phyloP scores from a whole-genome alignment of 2,888 invertebrate species.

The Aporophyla lueneburgensis region DNA sequence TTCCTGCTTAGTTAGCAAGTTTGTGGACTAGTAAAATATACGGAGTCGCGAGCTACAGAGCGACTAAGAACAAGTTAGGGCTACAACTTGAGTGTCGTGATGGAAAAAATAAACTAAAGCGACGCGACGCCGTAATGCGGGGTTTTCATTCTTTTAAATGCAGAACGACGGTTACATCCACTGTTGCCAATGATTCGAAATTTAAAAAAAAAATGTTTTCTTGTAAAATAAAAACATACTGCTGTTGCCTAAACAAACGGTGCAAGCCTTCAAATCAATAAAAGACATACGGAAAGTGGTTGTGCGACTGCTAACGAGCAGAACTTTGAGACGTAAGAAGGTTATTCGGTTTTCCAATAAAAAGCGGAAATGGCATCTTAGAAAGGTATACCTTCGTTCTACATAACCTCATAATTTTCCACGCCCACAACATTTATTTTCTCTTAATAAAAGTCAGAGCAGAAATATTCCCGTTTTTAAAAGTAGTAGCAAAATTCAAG shows the following conservation, averaged over 20 bases:
- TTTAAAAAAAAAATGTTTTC: not conserved
- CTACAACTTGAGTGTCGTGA: conserved; percentile 11
- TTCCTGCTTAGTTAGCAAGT: conserved; percentile 67
- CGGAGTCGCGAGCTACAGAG: conserved; percentile 32
- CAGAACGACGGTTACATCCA: too few species aligned
- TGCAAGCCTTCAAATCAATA: conserved; percentile 4
- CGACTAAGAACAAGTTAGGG: conserved; percentile 39
- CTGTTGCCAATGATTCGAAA: not conserved
- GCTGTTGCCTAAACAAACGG: not conserved
- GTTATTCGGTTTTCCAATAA: conserved; percentile 2
- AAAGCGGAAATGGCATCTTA: not conserved
- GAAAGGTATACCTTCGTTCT: not conserved
- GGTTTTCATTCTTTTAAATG: not conserved
- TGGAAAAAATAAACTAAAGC: conserved; percentile 22
- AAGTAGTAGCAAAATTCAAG: conserved; percentile 67
- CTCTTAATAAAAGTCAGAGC: conserved; percentile 35
- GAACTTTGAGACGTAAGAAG: not conserved
- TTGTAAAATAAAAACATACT: not conserved
- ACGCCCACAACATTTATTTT: conserved; percentile 27
- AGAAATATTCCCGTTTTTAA: conserved; percentile 43
- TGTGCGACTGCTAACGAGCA: not conserved
- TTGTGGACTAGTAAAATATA: conserved; percentile 60
- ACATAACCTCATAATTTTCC: conserved; percentile 20
- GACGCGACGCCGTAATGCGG: not conserved
- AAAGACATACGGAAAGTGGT: not conserved